A percentile compares a stretch with the other conserved stretches of the same genome.
Conservation (phyloP, 2,797 vertebrate species). For the Brotula barbata region DNA sequence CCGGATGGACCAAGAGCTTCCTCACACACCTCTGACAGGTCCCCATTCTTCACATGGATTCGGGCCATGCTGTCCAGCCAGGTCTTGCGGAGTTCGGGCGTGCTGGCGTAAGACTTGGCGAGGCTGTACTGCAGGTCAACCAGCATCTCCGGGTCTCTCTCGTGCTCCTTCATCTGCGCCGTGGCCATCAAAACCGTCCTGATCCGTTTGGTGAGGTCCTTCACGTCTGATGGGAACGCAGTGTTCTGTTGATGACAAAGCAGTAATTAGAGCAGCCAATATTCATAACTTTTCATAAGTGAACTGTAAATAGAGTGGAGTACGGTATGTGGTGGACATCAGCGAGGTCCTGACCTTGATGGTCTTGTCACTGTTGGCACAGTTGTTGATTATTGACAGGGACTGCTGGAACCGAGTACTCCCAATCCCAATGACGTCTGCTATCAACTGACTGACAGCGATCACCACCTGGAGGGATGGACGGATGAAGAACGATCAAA, state of each 20-base stretch:
- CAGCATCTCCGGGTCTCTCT: slow-evolving; percentile 96
- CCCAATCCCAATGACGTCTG: slow-evolving; percentile 96
- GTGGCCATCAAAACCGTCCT: slow-evolving; percentile 97
- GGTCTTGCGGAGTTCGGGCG: slow-evolving; percentile 94
- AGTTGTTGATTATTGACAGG: slow-evolving; percentile 97
- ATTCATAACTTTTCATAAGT: background rate
- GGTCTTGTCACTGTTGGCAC: slow-evolving; percentile 94
- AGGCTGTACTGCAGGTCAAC: slow-evolving; percentile 98
- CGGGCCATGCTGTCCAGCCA: slow-evolving; percentile 99
- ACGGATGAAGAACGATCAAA: background rate
- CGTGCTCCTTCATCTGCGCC: slow-evolving; percentile 98
- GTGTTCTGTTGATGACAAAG: slow-evolving; percentile 82
- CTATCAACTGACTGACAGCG: slow-evolving; percentile 97
- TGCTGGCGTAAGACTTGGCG: slow-evolving; percentile 97
- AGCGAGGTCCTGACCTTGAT: slow-evolving; percentile 90
- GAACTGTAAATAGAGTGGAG: no score
- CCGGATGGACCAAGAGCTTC: background rate
- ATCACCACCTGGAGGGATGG: slow-evolving; percentile 88
- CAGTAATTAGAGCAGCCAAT: slow-evolving; percentile 1
- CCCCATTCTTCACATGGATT: slow-evolving; percentile 97
- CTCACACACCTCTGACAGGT: slow-evolving; percentile 89
- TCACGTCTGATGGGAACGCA: slow-evolving; percentile 94
- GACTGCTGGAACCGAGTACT: slow-evolving; percentile 98
- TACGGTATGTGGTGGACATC: no score
- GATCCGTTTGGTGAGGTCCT: slow-evolving; percentile 96